A percentile compares a stretch with the other conserved stretches of the same genome.
phyloP scores from a whole-genome alignment of 2,113 vertebrate genomes.

The Canis aureus region DNA sequence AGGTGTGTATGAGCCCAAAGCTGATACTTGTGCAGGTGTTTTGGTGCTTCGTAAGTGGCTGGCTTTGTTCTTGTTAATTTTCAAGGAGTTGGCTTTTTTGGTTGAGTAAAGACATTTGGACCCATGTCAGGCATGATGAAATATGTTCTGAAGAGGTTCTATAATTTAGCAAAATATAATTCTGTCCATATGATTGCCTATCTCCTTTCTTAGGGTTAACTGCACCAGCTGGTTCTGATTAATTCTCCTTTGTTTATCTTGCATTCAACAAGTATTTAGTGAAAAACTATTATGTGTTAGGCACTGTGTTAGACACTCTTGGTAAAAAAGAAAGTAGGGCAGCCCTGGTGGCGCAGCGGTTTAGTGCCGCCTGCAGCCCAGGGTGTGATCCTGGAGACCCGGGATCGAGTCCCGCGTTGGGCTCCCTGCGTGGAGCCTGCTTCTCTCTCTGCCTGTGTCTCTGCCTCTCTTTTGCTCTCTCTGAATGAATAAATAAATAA shows the following conservation, averaged over 20 bases:
- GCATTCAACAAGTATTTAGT: neutral
- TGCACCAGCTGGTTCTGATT: neutral
- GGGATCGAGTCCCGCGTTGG: too few relatives aligned
- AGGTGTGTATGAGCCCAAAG: neutral
- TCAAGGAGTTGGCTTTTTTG: neutral
- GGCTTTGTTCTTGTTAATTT: neutral
- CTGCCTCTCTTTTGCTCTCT: too few relatives aligned
- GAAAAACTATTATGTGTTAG: neutral
- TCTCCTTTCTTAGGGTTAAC: neutral
- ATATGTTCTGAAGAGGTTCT: neutral
- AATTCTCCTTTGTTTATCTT: neutral
- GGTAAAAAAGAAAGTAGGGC: neutral
- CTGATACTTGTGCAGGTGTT: neutral
- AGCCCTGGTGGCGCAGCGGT: too few relatives aligned
- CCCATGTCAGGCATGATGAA: neutral
- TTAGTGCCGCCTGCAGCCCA: too few relatives aligned
- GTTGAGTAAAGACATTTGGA: neutral
- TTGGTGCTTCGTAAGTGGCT: neutral
- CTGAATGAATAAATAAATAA: too few relatives aligned
- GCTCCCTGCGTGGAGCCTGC: too few relatives aligned
- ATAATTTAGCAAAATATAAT: neutral
- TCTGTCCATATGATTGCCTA: neutral
- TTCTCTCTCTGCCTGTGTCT: too few relatives aligned
- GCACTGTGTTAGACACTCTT: neutral
- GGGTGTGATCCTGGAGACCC: too few relatives aligned